Conservation (phyloP, 2,113 vertebrate genomes). For the Phalacrocorax pelagicus region DNA sequence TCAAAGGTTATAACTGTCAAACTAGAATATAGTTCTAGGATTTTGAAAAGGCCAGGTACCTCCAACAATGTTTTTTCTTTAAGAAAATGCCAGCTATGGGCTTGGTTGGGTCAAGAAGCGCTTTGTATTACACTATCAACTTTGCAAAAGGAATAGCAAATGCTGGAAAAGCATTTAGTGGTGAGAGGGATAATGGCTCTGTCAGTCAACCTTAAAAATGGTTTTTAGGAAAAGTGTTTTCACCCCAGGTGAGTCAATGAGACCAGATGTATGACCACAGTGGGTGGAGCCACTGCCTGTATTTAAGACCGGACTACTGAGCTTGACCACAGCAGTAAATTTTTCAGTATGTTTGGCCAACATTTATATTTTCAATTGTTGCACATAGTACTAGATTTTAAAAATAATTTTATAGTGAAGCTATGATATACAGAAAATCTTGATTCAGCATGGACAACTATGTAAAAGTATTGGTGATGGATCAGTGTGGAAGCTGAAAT, state of each 20-base stretch:
- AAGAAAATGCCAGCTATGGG: neutral
- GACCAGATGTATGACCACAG: neutral
- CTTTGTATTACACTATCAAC: neutral
- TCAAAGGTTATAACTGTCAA: constrained; percentile 51
- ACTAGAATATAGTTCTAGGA: neutral
- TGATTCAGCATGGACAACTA: neutral
- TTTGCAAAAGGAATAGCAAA: neutral
- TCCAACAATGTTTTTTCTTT: neutral
- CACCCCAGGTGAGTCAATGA: neutral
- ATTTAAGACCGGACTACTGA: neutral
- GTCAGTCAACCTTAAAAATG: neutral
- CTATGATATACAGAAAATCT: neutral
- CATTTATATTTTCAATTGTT: neutral
- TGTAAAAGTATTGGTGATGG: neutral
- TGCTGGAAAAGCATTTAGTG: neutral
- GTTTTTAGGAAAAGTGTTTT: neutral
- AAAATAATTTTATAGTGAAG: neutral
- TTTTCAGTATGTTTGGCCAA: neutral
- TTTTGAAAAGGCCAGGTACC: constrained; percentile 42
- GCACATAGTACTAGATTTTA: neutral
- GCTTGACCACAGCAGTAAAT: neutral
- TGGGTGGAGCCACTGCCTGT: neutral
- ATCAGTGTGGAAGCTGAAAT: neutral
- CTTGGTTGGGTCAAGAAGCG: neutral
- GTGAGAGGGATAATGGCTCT: neutral